Percentiles rank a stretch among this genome's conserved stretches.
Conservation (phyloP, 2,888 invertebrate genomes). For the Arctia plantaginis region DNA sequence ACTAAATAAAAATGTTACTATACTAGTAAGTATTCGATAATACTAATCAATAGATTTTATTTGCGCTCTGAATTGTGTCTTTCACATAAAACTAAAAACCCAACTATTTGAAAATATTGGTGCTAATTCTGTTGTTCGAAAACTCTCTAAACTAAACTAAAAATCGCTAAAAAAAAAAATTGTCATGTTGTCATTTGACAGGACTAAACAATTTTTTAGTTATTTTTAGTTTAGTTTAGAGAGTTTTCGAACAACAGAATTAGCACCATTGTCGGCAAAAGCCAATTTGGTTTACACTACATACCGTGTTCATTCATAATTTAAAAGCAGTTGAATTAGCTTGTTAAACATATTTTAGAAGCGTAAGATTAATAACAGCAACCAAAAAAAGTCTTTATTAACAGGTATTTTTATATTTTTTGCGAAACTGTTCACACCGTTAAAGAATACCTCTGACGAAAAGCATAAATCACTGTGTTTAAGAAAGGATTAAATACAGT, state of each 20-base stretch:
- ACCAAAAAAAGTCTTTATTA: not conserved
- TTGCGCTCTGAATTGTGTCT: too few species aligned
- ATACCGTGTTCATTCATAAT: not conserved
- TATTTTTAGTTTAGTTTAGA: too few species aligned
- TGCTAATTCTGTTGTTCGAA: too few species aligned
- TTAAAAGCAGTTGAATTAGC: not conserved
- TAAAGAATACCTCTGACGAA: not conserved
- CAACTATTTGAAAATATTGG: too few species aligned
- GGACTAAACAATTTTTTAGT: too few species aligned
- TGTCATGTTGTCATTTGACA: too few species aligned
- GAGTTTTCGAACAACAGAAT: too few species aligned
- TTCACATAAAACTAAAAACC: too few species aligned
- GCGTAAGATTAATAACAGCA: not conserved
- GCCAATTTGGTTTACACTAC: not conserved
- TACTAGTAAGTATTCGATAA: not conserved
- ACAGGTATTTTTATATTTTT: constrained; percentile 12
- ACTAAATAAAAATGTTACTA: constrained; percentile 12
- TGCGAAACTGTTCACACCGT: not conserved
- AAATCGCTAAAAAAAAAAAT: too few species aligned
- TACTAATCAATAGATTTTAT: too few species aligned
- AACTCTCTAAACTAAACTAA: too few species aligned
- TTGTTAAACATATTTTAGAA: not conserved
- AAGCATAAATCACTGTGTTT: not conserved
- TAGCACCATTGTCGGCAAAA: too few species aligned
- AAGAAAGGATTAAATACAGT: not conserved